phyloP scores from a whole-genome alignment of 2,888 invertebrate genomes.

The Acronicta alni region DNA sequence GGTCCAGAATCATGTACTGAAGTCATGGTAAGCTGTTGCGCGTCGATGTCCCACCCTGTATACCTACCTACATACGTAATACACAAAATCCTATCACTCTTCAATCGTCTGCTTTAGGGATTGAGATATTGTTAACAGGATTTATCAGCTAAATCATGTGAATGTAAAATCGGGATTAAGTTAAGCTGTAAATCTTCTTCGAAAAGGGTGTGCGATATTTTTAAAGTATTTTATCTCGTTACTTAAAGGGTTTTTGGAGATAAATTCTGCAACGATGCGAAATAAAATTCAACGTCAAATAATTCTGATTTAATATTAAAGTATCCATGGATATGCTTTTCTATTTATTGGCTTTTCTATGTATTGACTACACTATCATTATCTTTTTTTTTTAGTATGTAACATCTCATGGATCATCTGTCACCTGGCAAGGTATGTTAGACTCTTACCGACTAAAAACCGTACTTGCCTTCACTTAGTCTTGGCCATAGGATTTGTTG shows the following conservation, averaged over 20 bases:
- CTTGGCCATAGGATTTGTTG: no score
- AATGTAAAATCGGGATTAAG: constrained; percentile 13
- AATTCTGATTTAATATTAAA: background rate
- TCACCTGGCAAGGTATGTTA: no score
- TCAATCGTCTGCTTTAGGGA: constrained; percentile 2
- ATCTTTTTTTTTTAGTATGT: no score
- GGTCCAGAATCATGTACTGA: no score
- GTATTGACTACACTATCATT: no score
- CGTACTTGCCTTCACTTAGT: no score
- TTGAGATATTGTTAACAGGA: constrained; percentile 2
- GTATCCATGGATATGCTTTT: no score
- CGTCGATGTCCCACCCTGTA: no score
- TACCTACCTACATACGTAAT: background rate
- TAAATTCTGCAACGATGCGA: background rate
- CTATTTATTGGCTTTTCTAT: no score
- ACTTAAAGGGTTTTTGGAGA: constrained; percentile 5
- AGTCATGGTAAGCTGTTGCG: no score
- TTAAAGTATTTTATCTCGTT: constrained; percentile 21
- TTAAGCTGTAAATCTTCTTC: background rate
- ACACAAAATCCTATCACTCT: constrained; percentile 2
- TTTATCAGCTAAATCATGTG: constrained; percentile 8
- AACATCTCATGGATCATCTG: no score
- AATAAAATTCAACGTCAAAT: background rate
- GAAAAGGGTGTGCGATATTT: constrained; percentile 2
- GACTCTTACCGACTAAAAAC: no score